Evolutionary conservation across 2,888 invertebrate genomes (phyloP), one percentile per base, ranked within the genome.

Genomic region (Philonicus albiceps): DNA sequence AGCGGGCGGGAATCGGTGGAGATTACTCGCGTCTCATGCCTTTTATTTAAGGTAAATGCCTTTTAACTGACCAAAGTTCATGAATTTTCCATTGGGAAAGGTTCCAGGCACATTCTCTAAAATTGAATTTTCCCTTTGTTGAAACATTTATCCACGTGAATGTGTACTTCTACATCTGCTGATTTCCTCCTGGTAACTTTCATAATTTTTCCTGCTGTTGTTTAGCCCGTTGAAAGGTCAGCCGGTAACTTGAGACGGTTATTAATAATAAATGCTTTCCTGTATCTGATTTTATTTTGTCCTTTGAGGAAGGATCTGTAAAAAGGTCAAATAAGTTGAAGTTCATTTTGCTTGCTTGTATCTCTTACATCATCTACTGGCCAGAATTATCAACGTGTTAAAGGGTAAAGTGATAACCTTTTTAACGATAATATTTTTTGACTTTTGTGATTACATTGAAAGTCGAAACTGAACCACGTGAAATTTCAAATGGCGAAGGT

Each of bases 111-210:
- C 76, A 76, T 76, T 76, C 76, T 37, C 76, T 76, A 37, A 76
- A 76, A 76, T 76, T 76, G 76, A 76, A 37, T 76, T 76, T 76
- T 76, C 76, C 76, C 40, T 76, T 76, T 76, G 76, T 76, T 76
- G 40, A 76, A 76, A 76, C 34, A 76, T 76, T 76, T 76, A 76
- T 76, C 43, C 19, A n/a, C n/a, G 13, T 64, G 27, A 4, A 64
- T 64, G 27, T 19, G 27, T 27, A 64, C 22, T 19, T 7, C 27
- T 22, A 27, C 64, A 64, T 64, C 27, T 64, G 64, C 27, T 22
- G 27, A 64, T 22, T 64, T 64, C 27, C 8, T 11, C 11, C 11
- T 27, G 3, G 19, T 22, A 19, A 27, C 7, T 64, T 64, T 22
- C 27, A 64, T 22, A 11, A 64, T 64, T 22, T 22, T 64, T 19